These are phyloP conservation scores for Rostratula benghalensis DNA, from an alignment of 2,113 vertebrate species.

Conservation along the genomic window DNA sequence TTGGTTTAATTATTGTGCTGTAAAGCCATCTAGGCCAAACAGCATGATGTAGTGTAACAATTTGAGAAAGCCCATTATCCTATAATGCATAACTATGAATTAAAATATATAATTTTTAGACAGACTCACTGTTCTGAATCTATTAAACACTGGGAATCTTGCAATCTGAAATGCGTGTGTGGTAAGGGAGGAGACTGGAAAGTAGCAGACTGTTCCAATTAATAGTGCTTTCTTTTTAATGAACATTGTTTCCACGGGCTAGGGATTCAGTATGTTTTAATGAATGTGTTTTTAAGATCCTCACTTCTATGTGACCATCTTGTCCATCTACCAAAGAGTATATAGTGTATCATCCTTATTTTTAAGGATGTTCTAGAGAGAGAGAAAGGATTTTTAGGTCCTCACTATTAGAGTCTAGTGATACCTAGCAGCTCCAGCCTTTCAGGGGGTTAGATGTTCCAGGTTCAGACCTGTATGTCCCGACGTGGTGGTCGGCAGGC, in stretches of 20 bases:
- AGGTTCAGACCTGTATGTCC: background rate
- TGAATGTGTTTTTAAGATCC: background rate
- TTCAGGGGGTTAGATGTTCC: background rate
- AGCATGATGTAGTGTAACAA: conserved; percentile 41
- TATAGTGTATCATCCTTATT: background rate
- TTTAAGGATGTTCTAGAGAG: background rate
- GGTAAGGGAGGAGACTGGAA: conserved; percentile 58
- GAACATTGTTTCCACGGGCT: conserved; percentile 13
- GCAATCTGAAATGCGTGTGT: conserved; percentile 47
- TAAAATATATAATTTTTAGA: conserved; percentile 47
- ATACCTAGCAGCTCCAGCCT: background rate
- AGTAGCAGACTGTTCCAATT: conserved; percentile 59
- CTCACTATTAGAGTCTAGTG: background rate
- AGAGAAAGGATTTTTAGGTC: background rate
- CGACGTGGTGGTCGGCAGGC: background rate
- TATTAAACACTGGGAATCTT: conserved; percentile 1
- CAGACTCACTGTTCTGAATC: conserved; percentile 3
- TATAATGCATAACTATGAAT: conserved; percentile 30
- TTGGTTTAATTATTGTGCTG: conserved; percentile 51
- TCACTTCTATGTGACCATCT: background rate
- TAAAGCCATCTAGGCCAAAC: conserved; percentile 40
- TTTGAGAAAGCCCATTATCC: conserved; percentile 43
- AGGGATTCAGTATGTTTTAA: background rate
- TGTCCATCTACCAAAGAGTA: background rate
- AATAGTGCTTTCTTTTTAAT: conserved; percentile 37